Percentiles rank a stretch among this genome's conserved stretches.
Evolutionary conservation across 2,113 vertebrate species (phyloP).

Genomic region (Cinclus cinclus): DNA sequence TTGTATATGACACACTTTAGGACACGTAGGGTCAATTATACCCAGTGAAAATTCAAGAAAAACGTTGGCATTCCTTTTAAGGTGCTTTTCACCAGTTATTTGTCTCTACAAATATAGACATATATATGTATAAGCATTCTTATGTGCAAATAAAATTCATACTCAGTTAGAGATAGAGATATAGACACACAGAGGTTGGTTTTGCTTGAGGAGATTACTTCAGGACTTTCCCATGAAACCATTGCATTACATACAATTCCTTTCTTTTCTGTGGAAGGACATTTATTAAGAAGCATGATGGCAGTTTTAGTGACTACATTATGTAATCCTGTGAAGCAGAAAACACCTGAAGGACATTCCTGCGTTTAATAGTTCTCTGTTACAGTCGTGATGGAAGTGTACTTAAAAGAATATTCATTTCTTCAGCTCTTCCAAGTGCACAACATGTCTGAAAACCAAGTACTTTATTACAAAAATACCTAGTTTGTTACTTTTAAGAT

Average conservation of each 20-base stretch:
- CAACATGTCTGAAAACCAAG: neutral
- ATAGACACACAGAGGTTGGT: neutral
- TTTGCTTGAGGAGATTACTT: neutral
- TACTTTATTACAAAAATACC: neutral
- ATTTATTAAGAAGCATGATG: neutral
- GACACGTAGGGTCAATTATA: neutral
- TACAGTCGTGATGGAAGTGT: neutral
- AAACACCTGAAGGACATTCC: conserved; percentile 1
- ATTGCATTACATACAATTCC: neutral
- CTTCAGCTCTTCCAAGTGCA: neutral
- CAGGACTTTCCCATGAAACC: neutral
- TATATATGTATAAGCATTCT: neutral
- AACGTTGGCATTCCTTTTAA: neutral
- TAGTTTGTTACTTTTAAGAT: neutral
- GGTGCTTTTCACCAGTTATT: neutral
- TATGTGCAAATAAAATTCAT: neutral
- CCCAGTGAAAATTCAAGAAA: neutral
- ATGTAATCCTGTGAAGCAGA: neutral
- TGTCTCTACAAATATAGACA: neutral
- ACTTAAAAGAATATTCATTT: neutral
- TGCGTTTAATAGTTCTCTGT: neutral
- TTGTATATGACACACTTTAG: neutral
- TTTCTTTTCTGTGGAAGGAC: neutral
- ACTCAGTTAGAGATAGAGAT: neutral
- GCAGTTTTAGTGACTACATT: neutral